Percentiles rank a stretch among this genome's conserved stretches.
These are phyloP conservation scores for Porites evermanni DNA, from an alignment of 92 coral and sea anemone species.

Conservation along the genomic window DNA sequence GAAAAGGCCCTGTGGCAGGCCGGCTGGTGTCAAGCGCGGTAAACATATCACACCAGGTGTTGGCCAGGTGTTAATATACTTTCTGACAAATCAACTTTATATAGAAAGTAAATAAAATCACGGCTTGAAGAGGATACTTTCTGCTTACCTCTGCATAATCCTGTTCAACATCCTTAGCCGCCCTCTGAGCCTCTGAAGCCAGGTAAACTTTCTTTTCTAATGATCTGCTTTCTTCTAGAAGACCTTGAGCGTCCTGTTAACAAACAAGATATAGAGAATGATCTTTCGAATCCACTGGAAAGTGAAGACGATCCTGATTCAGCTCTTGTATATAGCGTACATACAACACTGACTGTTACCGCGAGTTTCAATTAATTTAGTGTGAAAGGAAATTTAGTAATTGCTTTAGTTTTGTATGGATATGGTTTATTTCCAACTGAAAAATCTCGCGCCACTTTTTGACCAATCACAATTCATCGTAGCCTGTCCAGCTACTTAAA, in stretches of 20 bases:
- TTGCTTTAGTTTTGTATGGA: no score
- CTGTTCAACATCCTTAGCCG: constrained; percentile 84
- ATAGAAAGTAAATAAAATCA: no score
- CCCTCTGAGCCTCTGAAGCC: constrained; percentile 96
- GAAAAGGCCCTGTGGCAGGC: neutral
- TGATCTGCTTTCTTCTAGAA: constrained; percentile 87
- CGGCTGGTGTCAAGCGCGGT: neutral
- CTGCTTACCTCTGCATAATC: constrained; percentile 89
- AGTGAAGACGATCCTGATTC: neutral
- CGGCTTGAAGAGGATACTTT: neutral
- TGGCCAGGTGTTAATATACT: neutral
- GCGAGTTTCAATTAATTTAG: no score
- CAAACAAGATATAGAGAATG: neutral
- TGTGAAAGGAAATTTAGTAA: no score
- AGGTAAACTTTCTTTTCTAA: constrained; percentile 88
- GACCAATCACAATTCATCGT: no score
- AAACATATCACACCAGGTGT: neutral
- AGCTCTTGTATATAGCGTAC: neutral
- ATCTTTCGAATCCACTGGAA: neutral
- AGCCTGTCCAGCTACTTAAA: no score
- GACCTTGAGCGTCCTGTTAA: constrained; percentile 82
- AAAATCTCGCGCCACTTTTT: no score
- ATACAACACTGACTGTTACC: no score
- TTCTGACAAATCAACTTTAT: neutral
- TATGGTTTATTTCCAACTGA: no score